A percentile compares a stretch with the other conserved stretches of the same genome.
phyloP scores from a whole-genome alignment of 2,113 vertebrate species.

The Cavia aperea region DNA sequence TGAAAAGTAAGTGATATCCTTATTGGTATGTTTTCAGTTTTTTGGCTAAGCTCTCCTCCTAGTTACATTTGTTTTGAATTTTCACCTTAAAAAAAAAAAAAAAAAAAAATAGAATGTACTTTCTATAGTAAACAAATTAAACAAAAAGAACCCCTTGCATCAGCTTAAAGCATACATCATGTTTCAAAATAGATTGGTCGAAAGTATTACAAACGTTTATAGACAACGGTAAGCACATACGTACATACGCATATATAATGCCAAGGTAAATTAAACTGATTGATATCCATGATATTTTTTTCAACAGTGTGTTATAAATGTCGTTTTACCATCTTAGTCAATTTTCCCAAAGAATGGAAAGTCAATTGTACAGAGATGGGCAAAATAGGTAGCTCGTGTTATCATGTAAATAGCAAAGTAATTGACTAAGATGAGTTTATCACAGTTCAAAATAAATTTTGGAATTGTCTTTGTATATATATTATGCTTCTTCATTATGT shows the following conservation, averaged over 20 bases:
- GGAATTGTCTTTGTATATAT: neutral
- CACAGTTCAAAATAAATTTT: neutral
- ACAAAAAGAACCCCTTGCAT: neutral
- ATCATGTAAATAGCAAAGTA: neutral
- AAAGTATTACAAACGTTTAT: neutral
- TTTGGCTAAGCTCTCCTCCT: neutral
- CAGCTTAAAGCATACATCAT: conserved; percentile 12
- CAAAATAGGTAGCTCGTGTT: neutral
- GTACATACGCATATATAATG: neutral
- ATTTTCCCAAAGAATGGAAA: neutral
- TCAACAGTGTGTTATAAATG: neutral
- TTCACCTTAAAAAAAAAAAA: neutral
- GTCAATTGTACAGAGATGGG: neutral
- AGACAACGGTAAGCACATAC: neutral
- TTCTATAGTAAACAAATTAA: conserved; percentile 28
- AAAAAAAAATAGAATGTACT: neutral
- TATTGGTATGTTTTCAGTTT: neutral
- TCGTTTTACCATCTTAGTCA: neutral
- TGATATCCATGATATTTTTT: neutral
- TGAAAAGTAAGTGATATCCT: neutral
- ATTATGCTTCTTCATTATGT: neutral
- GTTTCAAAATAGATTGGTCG: conserved; percentile 2
- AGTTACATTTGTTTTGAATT: conserved; percentile 55
- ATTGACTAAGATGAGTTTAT: neutral
- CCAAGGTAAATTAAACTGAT: neutral